Percentiles rank a stretch among this genome's conserved stretches.
Evolutionary conservation across 2,888 invertebrate genomes (phyloP).

Genomic region (Zaprionus obscuricornis): DNA sequence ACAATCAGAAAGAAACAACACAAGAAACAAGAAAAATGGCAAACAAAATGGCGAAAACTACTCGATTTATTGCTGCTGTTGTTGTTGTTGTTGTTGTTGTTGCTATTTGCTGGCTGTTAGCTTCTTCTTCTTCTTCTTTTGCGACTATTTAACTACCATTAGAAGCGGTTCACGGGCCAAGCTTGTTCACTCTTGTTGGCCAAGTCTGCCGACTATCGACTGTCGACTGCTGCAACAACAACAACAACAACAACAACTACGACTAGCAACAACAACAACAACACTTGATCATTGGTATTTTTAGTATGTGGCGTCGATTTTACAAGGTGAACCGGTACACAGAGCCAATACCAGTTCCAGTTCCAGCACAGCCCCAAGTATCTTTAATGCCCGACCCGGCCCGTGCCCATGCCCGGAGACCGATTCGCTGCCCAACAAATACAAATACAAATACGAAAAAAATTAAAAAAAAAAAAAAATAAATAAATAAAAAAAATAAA

Average conservation of each 20-base stretch:
- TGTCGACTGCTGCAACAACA: constrained; percentile 28
- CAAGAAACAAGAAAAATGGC: constrained; percentile 34
- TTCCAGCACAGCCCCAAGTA: background rate
- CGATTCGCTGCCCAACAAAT: no score
- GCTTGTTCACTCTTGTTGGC: constrained; percentile 42
- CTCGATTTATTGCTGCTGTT: no score
- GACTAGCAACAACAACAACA: constrained; percentile 8
- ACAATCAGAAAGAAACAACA: constrained; percentile 27
- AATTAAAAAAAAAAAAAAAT: no score
- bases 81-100: no score
- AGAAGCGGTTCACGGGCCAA: constrained; percentile 51
- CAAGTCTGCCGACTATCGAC: constrained; percentile 49
- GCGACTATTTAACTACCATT: constrained; percentile 34
- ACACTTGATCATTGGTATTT: constrained; percentile 65
- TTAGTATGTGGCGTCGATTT: constrained; percentile 72
- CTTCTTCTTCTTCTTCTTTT: background rate
- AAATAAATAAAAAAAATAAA: no score
- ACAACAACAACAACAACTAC: constrained; percentile 25
- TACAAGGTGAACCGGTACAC: constrained; percentile 74
- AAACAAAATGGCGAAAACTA: constrained; percentile 40
- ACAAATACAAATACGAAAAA: no score
- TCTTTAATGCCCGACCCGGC: constrained; percentile 5
- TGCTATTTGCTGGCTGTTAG: no score
- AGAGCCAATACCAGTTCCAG: constrained; percentile 69
- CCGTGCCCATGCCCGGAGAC: background rate